These are phyloP conservation scores for Heteropelma amictum DNA, from an alignment of 2,888 invertebrate species.

Conservation along the genomic window DNA sequence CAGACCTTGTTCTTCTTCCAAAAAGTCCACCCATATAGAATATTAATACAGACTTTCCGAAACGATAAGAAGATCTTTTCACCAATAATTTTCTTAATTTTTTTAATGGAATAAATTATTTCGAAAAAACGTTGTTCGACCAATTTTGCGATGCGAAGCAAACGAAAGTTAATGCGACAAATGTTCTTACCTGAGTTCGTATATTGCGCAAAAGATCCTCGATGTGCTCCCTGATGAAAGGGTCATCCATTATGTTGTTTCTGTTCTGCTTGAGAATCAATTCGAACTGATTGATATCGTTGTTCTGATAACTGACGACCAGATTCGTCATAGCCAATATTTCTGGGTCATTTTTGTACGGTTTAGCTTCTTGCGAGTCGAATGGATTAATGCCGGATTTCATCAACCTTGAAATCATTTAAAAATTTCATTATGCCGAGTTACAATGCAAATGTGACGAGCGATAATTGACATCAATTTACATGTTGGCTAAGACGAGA, in stretches of 20 bases:
- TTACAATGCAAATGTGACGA: not conserved
- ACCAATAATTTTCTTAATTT: too few species aligned
- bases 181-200: slow-evolving; percentile 82
- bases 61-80: too few species aligned
- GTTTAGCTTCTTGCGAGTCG: slow-evolving; percentile 99
- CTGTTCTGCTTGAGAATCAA: slow-evolving; percentile 95
- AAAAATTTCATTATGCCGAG: not conserved
- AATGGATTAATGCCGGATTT: slow-evolving; percentile 99
- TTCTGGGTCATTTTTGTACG: slow-evolving; percentile 99
- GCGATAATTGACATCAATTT: slow-evolving; percentile 74
- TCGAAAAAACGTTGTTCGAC: not conserved
- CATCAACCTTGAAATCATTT: slow-evolving; percentile 87
- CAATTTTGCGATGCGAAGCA: not conserved
- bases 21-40: too few species aligned
- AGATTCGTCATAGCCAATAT: slow-evolving; percentile 99
- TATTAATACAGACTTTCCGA: too few species aligned
- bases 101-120: too few species aligned
- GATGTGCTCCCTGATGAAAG: slow-evolving; percentile 98
- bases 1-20: too few species aligned
- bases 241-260: slow-evolving; percentile 99
- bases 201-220: slow-evolving; percentile 98
- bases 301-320: slow-evolving; percentile 97
- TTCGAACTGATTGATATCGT: slow-evolving; percentile 99
- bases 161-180: too few species aligned
- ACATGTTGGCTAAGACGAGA: slow-evolving; percentile 98